Percentiles rank a stretch among this genome's conserved stretches.
phyloP scores from a whole-genome alignment of 2,888 invertebrate species.

The Calliphora vomitoria region DNA sequence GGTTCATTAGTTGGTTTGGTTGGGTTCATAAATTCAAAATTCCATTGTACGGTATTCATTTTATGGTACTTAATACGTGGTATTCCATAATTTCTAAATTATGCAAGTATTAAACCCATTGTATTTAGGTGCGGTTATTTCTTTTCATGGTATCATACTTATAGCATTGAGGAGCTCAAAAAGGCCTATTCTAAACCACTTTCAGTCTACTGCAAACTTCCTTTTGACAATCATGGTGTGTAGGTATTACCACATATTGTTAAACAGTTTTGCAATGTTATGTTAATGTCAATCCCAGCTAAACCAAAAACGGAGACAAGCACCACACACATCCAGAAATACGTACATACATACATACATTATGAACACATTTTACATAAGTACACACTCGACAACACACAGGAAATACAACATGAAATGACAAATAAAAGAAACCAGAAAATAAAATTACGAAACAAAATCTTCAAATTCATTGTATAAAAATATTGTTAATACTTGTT shows the following conservation, averaged over 20 bases:
- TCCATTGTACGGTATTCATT: no score
- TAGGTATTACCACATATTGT: neutral
- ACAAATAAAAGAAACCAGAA: constrained; percentile 19
- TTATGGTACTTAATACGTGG: no score
- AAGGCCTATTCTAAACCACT: no score
- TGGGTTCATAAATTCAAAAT: no score
- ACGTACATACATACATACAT: no score
- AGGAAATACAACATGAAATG: neutral
- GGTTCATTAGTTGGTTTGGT: no score
- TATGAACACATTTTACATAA: neutral
- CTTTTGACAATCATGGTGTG: neutral
- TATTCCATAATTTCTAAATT: no score
- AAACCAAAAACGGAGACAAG: constrained; percentile 14
- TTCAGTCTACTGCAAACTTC: no score
- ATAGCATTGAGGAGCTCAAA: no score
- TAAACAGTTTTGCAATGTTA: constrained; percentile 26
- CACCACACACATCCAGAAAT: neutral
- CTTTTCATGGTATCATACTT: no score
- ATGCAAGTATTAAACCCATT: no score
- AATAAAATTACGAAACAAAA: constrained; percentile 17
- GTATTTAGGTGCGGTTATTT: no score
- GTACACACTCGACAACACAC: neutral
- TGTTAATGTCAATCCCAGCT: constrained; percentile 22
- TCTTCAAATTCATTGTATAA: constrained; percentile 26
- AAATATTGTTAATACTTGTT: constrained; percentile 19